phyloP scores from a whole-genome alignment of 2,888 invertebrate species.

The Lamproptera curius region DNA sequence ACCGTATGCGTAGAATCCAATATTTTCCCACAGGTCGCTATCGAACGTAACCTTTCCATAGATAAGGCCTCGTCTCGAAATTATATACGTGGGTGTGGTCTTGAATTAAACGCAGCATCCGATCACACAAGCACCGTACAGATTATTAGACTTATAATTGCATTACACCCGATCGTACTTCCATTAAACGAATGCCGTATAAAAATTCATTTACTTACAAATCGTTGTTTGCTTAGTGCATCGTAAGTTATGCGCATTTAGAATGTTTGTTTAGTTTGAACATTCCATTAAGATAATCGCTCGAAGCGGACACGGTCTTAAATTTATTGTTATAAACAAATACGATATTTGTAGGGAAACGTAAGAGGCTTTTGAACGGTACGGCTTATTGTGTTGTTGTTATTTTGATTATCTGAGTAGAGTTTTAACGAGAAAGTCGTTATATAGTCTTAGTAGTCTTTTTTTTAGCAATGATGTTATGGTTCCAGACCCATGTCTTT shows the following conservation, averaged over 20 bases:
- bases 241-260: conserved; percentile 9
- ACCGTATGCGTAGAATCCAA: conserved; percentile 1
- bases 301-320: neutral
- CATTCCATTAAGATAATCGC: neutral
- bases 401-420: too few species aligned
- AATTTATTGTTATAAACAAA: too few species aligned
- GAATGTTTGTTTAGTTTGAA: neutral
- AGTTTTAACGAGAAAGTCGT: too few species aligned
- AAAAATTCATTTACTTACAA: too few species aligned
- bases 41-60: conserved; percentile 42
- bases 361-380: too few species aligned
- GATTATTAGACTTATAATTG: conserved; percentile 7
- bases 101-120: conserved; percentile 1
- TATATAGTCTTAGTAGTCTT: neutral
- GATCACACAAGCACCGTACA: conserved; percentile 3
- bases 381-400: too few species aligned
- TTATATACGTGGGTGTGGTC: conserved; percentile 51
- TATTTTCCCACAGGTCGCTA: conserved; percentile 50
- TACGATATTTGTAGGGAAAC: too few species aligned
- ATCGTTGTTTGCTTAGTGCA: conserved; percentile 9
- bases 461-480: too few species aligned
- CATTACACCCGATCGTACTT: conserved; percentile 1
- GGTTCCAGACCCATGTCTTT: too few species aligned
- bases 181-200: neutral
- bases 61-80: conserved; percentile 50